Evolutionary conservation across 53 echinoderm and acorn worm species (phyloP), one percentile per base, ranked within the genome.

Genomic region (Antedon mediterranea): DNA sequence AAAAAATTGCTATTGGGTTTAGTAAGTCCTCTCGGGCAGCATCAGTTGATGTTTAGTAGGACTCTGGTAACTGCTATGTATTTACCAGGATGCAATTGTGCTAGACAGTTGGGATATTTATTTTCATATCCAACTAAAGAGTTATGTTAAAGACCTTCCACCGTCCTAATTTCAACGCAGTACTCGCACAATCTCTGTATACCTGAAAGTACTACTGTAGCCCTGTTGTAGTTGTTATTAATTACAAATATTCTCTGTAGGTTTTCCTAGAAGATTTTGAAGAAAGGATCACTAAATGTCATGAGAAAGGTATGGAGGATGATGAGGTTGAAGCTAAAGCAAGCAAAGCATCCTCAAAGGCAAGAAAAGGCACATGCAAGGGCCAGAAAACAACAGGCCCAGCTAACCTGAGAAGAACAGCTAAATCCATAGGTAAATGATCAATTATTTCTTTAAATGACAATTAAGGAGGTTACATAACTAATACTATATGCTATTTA

Each of bases 251-350:
- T n/a, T n/a, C n/a, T n/a, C 31, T 28, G 28, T 74, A 97, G 98
- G 90, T 89, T 0, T 76, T 92, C 34, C 80, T 98, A 30, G 98
- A 98, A 32, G 98, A 98, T 34, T 92, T 90, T 83, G 92, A 98
- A 79, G 86, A 88, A 77, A 98, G 90, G 43, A 78, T 98, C 76
- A 76, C 83, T 29, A 90, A 93, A 79, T 91, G 87, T 71, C 98
- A 98, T 32, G 82, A 86, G 42, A 98, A 98, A 44, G 98, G 98
- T 29, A 84, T 86, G 43, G 88, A 88, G 26, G 92, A 98, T 43
- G 92, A 90, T 28, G 92, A 82, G 3, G 87, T 89, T 0, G 98
- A 85, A 27, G 89, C 89, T 43, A 98, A 98, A 72, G 98, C 98
- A 72, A 80, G 84, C 31, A 92, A 93, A 71, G 90, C 92, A 28